Conservation (phyloP, 1,140 invertebrate genomes). For the Diorhabda sublineata region DNA sequence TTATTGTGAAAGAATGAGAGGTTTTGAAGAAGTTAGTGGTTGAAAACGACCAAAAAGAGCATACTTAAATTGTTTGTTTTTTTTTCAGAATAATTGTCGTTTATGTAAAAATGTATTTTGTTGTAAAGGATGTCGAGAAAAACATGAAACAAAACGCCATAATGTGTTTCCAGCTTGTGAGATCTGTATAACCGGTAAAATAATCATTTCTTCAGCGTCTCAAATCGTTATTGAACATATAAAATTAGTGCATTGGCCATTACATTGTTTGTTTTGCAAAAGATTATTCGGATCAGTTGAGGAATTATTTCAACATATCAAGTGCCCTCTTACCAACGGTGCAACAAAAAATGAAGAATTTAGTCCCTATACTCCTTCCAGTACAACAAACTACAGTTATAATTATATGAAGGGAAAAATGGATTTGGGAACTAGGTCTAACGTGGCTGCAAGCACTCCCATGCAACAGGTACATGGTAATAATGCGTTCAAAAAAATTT, state of each 20-base stretch:
- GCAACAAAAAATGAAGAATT: constrained; percentile 11
- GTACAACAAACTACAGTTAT: no score
- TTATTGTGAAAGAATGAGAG: not conserved
- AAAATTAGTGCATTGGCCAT: constrained; percentile 28
- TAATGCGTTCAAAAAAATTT: constrained; percentile 20
- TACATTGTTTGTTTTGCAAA: constrained; percentile 33
- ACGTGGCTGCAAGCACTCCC: constrained; percentile 33
- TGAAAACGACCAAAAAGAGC: not conserved
- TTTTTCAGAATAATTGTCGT: constrained; percentile 36
- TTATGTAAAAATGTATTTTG: constrained; percentile 34
- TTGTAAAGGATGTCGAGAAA: constrained; percentile 31
- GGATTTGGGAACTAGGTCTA: not conserved
- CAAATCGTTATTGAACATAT: constrained; percentile 26
- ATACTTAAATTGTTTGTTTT: not conserved
- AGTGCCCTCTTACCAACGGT: constrained; percentile 19
- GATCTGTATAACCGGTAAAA: constrained; percentile 32
- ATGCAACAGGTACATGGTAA: constrained; percentile 27
- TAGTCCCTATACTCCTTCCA: constrained; percentile 16
- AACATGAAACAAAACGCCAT: constrained; percentile 31
- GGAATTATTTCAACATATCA: constrained; percentile 25
- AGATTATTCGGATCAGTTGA: constrained; percentile 28
- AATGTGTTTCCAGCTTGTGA: constrained; percentile 30
- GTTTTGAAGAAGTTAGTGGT: constrained; percentile 26
- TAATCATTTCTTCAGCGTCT: constrained; percentile 6
- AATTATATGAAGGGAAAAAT: no score